A percentile compares a stretch with the other conserved stretches of the same genome.
Conservation (phyloP, 2,888 invertebrate species). For the Melinaea marsaeus region DNA sequence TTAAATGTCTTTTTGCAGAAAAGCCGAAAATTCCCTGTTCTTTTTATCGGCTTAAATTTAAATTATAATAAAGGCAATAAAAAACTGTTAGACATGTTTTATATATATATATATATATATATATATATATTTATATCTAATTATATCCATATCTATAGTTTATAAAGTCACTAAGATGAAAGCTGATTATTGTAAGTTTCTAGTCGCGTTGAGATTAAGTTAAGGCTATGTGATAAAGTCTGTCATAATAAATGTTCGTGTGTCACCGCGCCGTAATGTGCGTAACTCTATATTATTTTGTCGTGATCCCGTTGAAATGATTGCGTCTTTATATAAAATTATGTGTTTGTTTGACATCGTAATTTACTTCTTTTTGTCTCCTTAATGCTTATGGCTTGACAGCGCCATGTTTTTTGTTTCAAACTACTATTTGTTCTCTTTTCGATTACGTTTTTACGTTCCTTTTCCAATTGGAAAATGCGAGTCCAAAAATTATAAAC, state of each 20-base stretch:
- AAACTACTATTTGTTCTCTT: conserved; percentile 22
- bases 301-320: conserved; percentile 63
- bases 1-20: too few relatives aligned
- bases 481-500: too few relatives aligned
- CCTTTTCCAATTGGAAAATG: too few relatives aligned
- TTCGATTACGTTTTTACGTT: conserved; percentile 1
- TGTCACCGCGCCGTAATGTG: conserved; percentile 48
- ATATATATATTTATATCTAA: too few relatives aligned
- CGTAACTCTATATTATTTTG: conserved; percentile 56
- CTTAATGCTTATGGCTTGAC: conserved; percentile 27
- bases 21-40: too few relatives aligned
- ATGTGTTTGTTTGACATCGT: conserved; percentile 54
- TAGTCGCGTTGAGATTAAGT: background rate
- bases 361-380: conserved; percentile 39
- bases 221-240: background rate
- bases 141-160: background rate
- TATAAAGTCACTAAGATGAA: background rate
- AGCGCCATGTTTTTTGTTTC: conserved; percentile 11
- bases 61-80: too few relatives aligned
- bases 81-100: too few relatives aligned
- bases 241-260: conserved; percentile 26
- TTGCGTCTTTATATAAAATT: conserved; percentile 64
- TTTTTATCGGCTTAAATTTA: too few relatives aligned
- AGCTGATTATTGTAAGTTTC: background rate
- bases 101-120: too few relatives aligned